phyloP scores from a whole-genome alignment of 2,113 vertebrate genomes.

The Mellivora capensis region DNA sequence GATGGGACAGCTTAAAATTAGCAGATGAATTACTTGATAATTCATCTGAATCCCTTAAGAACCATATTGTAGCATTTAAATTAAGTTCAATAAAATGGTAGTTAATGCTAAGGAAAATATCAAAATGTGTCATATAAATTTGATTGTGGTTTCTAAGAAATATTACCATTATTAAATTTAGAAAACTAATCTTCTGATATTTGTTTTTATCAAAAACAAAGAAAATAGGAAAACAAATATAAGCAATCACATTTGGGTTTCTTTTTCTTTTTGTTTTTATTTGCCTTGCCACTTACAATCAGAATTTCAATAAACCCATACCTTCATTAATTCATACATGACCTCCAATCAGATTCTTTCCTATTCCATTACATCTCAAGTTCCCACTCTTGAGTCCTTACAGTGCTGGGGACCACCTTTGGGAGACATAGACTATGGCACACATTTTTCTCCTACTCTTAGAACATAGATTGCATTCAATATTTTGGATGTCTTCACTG shows the following conservation, averaged over 20 bases:
- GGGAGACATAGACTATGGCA: neutral
- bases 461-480: neutral
- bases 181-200: neutral
- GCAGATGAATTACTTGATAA: conserved; percentile 26
- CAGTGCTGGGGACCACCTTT: neutral
- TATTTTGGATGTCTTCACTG: neutral
- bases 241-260: neutral
- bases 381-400: neutral
- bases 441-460: neutral
- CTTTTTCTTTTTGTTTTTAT: neutral
- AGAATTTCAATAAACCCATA: neutral
- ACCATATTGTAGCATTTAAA: conserved; percentile 4
- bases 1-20: conserved; percentile 18
- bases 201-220: conserved; percentile 8
- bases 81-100: conserved; percentile 30
- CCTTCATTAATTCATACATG: neutral
- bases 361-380: neutral
- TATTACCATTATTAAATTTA: neutral
- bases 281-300: neutral
- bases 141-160: neutral
- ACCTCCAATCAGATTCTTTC: neutral
- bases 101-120: neutral
- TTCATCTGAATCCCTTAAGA: conserved; percentile 21
- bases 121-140: neutral
- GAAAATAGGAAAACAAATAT: neutral